Conservation (phyloP, 1,140 invertebrate genomes). For the Cyclargus thomasi region DNA sequence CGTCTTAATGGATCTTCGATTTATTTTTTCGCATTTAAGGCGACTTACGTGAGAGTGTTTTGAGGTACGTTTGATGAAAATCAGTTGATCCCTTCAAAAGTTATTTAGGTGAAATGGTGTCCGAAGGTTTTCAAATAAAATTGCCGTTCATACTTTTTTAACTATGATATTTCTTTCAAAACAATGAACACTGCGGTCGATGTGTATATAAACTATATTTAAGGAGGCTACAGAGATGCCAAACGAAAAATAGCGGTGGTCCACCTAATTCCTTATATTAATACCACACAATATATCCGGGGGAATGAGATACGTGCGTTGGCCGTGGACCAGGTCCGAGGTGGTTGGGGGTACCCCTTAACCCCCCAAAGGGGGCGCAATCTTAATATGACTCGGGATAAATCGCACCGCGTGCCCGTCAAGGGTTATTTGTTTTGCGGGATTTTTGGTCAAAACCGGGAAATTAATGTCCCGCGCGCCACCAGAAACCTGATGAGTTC, state of each 20-base stretch:
- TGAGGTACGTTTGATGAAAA: no score
- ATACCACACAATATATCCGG: slow-evolving; percentile 5
- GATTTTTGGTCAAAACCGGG: not conserved
- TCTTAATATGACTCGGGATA: slow-evolving; percentile 53
- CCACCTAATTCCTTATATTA: slow-evolving; percentile 5
- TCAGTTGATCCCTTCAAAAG: no score
- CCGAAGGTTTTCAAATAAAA: no score
- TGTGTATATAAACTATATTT: no score
- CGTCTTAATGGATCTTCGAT: no score
- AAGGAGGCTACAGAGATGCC: not conserved
- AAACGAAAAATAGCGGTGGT: not conserved
- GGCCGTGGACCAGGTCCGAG: slow-evolving; percentile 15
- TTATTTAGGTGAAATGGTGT: no score
- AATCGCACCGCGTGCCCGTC: slow-evolving; percentile 26
- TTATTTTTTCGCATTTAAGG: no score
- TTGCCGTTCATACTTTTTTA: no score
- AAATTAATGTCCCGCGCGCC: not conserved
- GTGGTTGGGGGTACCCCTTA: slow-evolving; percentile 27
- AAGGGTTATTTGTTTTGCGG: slow-evolving; percentile 1
- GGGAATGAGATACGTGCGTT: slow-evolving; percentile 19
- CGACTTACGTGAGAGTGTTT: no score
- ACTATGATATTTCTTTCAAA: no score
- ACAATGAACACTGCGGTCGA: no score
- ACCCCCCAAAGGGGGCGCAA: slow-evolving; percentile 34
- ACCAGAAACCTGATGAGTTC: not conserved